A percentile compares a stretch with the other conserved stretches of the same genome.
phyloP scores from a whole-genome alignment of 2,113 vertebrate species.

The Variabilichromis moorii region DNA sequence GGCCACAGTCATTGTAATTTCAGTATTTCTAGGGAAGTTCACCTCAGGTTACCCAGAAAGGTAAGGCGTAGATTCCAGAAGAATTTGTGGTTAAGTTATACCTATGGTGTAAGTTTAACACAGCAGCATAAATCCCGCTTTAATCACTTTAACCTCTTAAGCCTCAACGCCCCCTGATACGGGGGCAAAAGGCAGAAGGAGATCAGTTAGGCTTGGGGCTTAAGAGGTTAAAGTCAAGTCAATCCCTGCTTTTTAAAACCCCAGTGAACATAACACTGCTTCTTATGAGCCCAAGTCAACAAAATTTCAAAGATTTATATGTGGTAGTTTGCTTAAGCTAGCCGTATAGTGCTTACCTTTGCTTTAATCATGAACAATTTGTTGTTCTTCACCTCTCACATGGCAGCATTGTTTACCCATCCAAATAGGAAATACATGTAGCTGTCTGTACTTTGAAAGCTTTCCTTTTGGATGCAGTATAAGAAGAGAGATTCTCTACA shows the following conservation, averaged over 20 bases:
- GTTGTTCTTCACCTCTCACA: not conserved
- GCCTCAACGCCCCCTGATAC: rapidly evolving
- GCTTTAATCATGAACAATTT: not conserved
- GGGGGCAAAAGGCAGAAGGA: not conserved
- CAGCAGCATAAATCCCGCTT: not conserved
- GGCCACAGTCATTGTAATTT: not conserved
- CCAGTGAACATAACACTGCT: not conserved
- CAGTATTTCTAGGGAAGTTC: not conserved
- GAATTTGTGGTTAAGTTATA: not conserved
- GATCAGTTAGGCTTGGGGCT: not conserved
- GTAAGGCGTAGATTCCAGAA: not conserved
- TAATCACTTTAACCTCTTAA: not conserved
- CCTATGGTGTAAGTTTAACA: not conserved
- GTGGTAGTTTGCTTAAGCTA: not conserved
- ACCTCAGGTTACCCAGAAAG: not conserved
- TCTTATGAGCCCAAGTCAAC: not conserved
- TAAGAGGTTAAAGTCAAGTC: not conserved
- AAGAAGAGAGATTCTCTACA: not conserved
- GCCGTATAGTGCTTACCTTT: not conserved
- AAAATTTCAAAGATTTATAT: rapidly evolving
- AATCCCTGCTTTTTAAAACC: not conserved
- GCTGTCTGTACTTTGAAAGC: not conserved
- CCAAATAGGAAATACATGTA: not conserved
- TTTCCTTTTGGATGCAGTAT: not conserved
- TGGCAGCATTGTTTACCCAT: not conserved